Conservation (phyloP, 2,888 invertebrate species). For the Ephialtes manifestator region DNA sequence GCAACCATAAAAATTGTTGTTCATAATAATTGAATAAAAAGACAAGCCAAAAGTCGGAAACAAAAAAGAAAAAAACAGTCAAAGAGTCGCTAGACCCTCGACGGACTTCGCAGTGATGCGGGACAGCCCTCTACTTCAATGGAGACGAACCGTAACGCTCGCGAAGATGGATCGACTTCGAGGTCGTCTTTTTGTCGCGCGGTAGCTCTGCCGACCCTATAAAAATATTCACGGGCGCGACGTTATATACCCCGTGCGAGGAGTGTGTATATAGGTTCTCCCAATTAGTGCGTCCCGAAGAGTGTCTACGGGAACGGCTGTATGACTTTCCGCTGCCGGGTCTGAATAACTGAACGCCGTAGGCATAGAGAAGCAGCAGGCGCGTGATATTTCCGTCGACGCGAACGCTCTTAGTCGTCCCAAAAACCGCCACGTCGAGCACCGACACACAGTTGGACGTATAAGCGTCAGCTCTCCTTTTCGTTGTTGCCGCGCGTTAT, state of each 20-base stretch:
- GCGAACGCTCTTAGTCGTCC: constrained; percentile 72
- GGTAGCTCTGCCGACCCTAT: constrained; percentile 76
- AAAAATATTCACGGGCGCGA: constrained; percentile 82
- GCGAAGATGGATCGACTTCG: constrained; percentile 71
- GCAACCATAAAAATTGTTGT: background rate
- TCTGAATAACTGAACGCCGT: constrained; percentile 80
- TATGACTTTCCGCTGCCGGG: constrained; percentile 74
- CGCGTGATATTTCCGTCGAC: constrained; percentile 85
- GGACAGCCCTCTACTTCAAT: constrained; percentile 51
- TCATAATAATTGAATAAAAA: background rate
- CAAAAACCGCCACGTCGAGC: constrained; percentile 54
- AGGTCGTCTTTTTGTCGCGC: constrained; percentile 57
- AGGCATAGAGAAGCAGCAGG: constrained; percentile 70
- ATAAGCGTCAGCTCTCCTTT: constrained; percentile 61
- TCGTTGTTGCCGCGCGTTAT: constrained; percentile 69
- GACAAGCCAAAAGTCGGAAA: background rate
- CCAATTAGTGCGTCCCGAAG: constrained; percentile 84
- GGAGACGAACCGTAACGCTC: constrained; percentile 69
- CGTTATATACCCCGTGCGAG: constrained; percentile 66
- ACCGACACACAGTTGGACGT: constrained; percentile 29
- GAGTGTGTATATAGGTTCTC: constrained; percentile 78
- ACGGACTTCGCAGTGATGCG: background rate
- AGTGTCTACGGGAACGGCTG: constrained; percentile 75
- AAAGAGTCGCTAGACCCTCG: background rate
- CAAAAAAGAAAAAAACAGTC: background rate